phyloP scores from a whole-genome alignment of 2,888 invertebrate species.

The Daptonema setosum region DNA sequence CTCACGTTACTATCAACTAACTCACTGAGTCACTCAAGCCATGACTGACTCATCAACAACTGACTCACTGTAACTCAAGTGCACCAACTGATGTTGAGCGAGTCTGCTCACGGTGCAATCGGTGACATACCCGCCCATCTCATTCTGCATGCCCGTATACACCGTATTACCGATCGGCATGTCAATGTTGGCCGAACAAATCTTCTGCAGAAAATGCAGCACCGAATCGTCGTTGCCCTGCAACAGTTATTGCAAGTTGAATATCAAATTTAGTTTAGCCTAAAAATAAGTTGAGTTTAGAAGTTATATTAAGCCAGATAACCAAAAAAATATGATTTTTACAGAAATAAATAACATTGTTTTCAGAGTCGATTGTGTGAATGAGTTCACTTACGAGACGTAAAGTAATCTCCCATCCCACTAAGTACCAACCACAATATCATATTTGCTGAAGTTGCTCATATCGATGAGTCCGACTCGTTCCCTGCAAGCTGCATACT shows the following conservation, averaged over 20 bases:
- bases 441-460: constrained; percentile 86
- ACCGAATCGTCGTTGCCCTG: constrained; percentile 45
- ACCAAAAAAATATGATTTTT: no score
- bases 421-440: constrained; percentile 62
- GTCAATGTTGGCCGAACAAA: constrained; percentile 88
- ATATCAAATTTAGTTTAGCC: no score
- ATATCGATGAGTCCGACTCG: constrained; percentile 79
- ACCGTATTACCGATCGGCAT: constrained; percentile 75
- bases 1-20: no score
- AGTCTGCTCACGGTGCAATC: constrained; percentile 81
- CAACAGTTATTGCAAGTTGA: constrained; percentile 30
- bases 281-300: no score
- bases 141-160: constrained; percentile 93
- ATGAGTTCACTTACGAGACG: no score
- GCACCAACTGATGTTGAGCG: constrained; percentile 34
- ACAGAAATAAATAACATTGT: no score
- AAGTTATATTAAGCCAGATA: no score
- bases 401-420: no score
- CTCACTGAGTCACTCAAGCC: no score
- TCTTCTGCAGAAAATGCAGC: constrained; percentile 62
- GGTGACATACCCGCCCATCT: constrained; percentile 81
- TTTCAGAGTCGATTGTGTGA: no score
- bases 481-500: constrained; percentile 81
- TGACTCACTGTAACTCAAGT: no score
- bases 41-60: no score